phyloP scores from a whole-genome alignment of 2,888 invertebrate genomes.

The Macaria notata region DNA sequence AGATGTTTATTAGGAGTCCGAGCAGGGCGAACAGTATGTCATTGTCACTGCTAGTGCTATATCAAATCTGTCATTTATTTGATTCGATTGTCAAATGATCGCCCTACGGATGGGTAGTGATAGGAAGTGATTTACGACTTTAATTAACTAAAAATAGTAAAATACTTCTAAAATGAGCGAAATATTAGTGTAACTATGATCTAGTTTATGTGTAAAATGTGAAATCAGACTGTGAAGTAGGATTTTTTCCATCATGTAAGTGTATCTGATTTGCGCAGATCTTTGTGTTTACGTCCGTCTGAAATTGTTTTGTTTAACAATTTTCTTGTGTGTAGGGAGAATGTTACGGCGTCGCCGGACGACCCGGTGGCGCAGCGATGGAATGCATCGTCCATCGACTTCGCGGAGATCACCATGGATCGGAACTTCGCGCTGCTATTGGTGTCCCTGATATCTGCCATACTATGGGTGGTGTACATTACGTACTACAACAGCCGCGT shows the following conservation, averaged over 20 bases:
- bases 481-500: conserved; percentile 97
- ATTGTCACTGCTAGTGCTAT: too few relatives aligned
- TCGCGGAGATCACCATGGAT: conserved; percentile 87
- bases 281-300: conserved; percentile 48
- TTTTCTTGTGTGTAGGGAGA: conserved; percentile 58
- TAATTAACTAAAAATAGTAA: conserved; percentile 39
- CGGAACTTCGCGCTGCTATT: conserved; percentile 89
- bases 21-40: too few relatives aligned
- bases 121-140: conserved; percentile 48
- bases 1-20: too few relatives aligned
- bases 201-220: conserved; percentile 55
- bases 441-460: conserved; percentile 90
- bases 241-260: conserved; percentile 59
- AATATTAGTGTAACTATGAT: conserved; percentile 38
- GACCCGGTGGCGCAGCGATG: conserved; percentile 75
- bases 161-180: conserved; percentile 51
- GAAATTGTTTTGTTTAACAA: conserved; percentile 41
- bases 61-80: too few relatives aligned
- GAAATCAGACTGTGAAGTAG: conserved; percentile 47
- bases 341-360: conserved; percentile 54
- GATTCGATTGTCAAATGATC: conserved; percentile 41
- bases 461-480: conserved; percentile 96
- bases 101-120: conserved; percentile 39
- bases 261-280: conserved; percentile 47
- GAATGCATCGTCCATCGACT: conserved; percentile 83